Evolutionary conservation across 2,888 invertebrate genomes (phyloP).

Genomic region (Meghimatium bilineatum): DNA sequence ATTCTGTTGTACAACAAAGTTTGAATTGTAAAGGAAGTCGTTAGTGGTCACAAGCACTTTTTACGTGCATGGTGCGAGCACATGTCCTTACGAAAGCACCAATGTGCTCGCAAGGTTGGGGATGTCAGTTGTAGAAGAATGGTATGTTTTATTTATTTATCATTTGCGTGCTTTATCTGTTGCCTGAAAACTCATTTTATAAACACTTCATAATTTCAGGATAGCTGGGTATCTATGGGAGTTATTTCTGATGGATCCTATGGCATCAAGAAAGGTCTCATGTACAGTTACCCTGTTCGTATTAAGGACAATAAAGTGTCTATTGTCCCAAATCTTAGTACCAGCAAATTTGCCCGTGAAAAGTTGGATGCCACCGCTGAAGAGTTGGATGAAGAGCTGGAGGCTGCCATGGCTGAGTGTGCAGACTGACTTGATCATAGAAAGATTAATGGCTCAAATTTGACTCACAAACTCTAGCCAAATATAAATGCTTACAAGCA

Average conservation of each 20-base stretch:
- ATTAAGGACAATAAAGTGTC: constrained; percentile 84
- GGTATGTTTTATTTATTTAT: neutral
- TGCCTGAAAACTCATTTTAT: neutral
- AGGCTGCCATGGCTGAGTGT: constrained; percentile 84
- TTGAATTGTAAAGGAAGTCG: too few species aligned
- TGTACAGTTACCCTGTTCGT: constrained; percentile 96
- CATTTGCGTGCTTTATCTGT: neutral
- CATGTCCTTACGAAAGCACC: too few species aligned
- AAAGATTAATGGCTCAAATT: neutral
- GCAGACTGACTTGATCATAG: constrained; percentile 49
- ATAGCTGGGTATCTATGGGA: constrained; percentile 90
- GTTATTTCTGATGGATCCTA: constrained; percentile 97
- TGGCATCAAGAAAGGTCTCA: constrained; percentile 90
- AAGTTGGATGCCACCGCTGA: constrained; percentile 91
- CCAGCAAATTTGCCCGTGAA: constrained; percentile 89
- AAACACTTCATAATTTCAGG: constrained; percentile 58
- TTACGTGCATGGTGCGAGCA: too few species aligned
- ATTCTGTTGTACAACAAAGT: too few species aligned
- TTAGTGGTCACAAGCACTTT: too few species aligned
- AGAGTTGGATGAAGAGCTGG: constrained; percentile 91
- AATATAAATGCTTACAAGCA: neutral
- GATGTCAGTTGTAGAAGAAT: too few species aligned
- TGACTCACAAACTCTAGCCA: neutral
- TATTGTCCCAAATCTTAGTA: constrained; percentile 89
- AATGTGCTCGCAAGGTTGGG: too few species aligned